Base-by-base conservation (phyloP, 2,113 vertebrate genomes). In the Ceyx cyanopectus region DNA sequence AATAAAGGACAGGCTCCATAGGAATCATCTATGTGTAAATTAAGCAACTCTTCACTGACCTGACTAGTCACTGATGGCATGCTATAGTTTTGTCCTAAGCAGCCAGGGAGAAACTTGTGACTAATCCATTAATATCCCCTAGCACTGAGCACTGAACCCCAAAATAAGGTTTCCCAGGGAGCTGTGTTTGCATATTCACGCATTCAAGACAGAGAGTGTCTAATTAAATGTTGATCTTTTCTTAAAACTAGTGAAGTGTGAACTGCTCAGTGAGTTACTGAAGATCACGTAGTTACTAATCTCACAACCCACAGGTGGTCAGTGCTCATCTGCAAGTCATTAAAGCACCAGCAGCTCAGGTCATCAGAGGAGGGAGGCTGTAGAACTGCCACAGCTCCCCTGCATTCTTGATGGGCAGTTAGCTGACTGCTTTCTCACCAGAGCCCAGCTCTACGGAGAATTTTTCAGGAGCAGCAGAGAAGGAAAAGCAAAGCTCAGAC, bases 151-250 rank as follows among this genome's bases (percentile, higher is more conserved):
- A 79, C 20, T 79, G 70, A 95, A 73, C 60, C 51, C 58, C 32
- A 34, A 82, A 89, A 85, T 51, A 82, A 5, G 2, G 54, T 76
- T 57, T 95, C 70, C 29, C 58, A 89, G 58, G 76, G n/a, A 77
- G 54, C 23, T 73, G 14, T 73, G 50, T 87, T 80, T 32, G 37
- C 56, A 46, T 56, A 80, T 27, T 26, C 60, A 73, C 37, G 66
- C 87, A 77, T 26, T 30, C 63, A 56, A 53, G 43, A 51, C 13
- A 69, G 41, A 81, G 61, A 14, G 37, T 26, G 41, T 78, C 74
- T 87, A 93, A 96, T 91, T 94, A 85, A 67, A 87, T 27, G 70
- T 13, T 87, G 54, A 77, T 89, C 86, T 69, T 84, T 41, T 62
- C 58, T 32, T 89, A 74, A 73, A 93, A 69, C 22, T 51, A 87